A percentile compares a stretch with the other conserved stretches of the same genome.
Conservation (phyloP, 2,797 vertebrate genomes). For the Megaceryle alcyon region DNA sequence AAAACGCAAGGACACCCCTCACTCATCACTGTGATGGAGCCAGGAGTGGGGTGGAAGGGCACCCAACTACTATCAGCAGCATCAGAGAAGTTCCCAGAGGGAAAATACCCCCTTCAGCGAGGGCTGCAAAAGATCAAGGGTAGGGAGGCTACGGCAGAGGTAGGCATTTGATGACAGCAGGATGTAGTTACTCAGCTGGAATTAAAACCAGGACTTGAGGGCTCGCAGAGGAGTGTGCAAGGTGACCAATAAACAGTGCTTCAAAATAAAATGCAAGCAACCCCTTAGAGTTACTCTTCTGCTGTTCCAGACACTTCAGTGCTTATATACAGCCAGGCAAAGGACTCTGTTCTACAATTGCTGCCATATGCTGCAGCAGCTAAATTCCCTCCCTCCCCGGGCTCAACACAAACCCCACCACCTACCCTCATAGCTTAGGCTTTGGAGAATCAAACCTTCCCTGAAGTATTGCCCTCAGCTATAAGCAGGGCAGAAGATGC, state of each 20-base stretch:
- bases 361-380: background rate
- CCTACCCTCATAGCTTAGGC: rapidly evolving
- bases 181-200: background rate
- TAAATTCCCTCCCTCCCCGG: no score
- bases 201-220: background rate
- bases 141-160: background rate
- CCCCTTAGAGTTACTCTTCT: background rate
- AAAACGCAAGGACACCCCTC: background rate
- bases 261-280: constrained; percentile 1
- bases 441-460: background rate
- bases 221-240: background rate
- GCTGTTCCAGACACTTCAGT: background rate
- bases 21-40: background rate
- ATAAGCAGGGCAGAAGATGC: background rate
- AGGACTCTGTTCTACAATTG: background rate
- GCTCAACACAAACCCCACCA: background rate
- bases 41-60: background rate
- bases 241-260: background rate
- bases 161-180: background rate
- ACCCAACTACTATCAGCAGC: background rate
- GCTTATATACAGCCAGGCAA: background rate
- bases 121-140: background rate
- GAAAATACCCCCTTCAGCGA: background rate
- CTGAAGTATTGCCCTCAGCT: background rate
- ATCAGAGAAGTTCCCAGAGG: background rate